Evolutionary conservation across 2,797 vertebrate species (phyloP).

Genomic region (Nothura maculosa): DNA sequence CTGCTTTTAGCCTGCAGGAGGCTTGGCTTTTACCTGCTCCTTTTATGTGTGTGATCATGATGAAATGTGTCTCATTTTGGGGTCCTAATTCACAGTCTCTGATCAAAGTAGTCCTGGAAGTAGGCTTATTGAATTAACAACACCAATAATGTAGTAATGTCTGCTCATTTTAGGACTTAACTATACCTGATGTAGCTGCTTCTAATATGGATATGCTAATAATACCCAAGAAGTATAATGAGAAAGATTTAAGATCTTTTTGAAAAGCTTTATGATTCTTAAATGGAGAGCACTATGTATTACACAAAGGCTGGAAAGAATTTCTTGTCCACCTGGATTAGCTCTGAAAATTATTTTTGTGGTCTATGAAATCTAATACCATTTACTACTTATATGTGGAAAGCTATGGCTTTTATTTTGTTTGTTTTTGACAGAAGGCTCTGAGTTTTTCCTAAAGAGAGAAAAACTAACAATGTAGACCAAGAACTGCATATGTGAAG

Average conservation of each 20-base stretch:
- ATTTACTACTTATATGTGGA: neutral
- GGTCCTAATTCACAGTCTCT: neutral
- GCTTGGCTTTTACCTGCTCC: neutral
- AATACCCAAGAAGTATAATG: neutral
- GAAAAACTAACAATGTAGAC: constrained; percentile 12
- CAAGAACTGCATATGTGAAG: neutral
- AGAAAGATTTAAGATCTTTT: neutral
- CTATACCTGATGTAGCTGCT: neutral
- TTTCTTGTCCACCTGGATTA: neutral
- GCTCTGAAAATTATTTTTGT: neutral
- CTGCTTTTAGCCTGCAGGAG: neutral
- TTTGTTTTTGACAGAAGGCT: constrained; percentile 29
- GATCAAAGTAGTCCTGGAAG: neutral
- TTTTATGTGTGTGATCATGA: neutral
- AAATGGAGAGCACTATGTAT: neutral
- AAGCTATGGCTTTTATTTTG: neutral
- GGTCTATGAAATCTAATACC: neutral
- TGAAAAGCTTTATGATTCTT: neutral
- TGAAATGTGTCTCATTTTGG: neutral
- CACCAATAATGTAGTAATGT: neutral
- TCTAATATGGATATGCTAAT: neutral
- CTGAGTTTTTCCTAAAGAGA: constrained; percentile 22
- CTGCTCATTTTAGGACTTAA: neutral
- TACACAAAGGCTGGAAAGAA: neutral
- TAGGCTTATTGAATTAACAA: neutral